A percentile compares a stretch with the other conserved stretches of the same genome.
Evolutionary conservation across 2,797 vertebrate species (phyloP).

Genomic region (Champsocephalus gunnari): DNA sequence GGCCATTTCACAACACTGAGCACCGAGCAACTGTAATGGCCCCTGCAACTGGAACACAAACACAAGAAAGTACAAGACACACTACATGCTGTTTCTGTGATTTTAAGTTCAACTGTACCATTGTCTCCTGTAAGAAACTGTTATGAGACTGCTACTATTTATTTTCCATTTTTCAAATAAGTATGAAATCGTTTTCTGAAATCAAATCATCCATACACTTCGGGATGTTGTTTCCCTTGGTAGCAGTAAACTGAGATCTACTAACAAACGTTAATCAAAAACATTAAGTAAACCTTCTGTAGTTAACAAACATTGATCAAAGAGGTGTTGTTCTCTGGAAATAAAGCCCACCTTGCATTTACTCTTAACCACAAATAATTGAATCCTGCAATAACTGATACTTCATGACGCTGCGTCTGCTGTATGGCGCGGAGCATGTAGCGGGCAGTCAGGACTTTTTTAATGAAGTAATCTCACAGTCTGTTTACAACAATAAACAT

Average conservation of each 20-base stretch:
- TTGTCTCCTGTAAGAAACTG: neutral
- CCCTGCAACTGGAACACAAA: slow-evolving; percentile 16
- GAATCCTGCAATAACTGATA: neutral
- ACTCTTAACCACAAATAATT: neutral
- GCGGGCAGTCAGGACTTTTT: neutral
- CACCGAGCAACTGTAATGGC: slow-evolving; percentile 16
- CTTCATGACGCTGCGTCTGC: no score
- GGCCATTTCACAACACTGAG: slow-evolving; percentile 49
- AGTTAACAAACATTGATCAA: neutral
- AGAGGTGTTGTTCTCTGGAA: neutral
- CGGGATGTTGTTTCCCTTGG: neutral
- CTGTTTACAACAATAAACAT: neutral
- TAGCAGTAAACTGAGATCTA: slow-evolving; percentile 2
- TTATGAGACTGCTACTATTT: neutral
- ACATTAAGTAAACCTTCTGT: neutral
- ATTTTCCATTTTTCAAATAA: neutral
- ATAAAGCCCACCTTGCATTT: neutral
- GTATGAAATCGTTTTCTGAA: neutral
- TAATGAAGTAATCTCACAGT: neutral
- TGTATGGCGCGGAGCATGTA: neutral
- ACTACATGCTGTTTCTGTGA: neutral
- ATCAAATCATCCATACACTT: neutral
- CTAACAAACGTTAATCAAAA: neutral
- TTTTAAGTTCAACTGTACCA: slow-evolving; percentile 1
- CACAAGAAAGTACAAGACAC: neutral